Conservation (phyloP, 2,113 vertebrate species). For the Myxocyprinus asiaticus region DNA sequence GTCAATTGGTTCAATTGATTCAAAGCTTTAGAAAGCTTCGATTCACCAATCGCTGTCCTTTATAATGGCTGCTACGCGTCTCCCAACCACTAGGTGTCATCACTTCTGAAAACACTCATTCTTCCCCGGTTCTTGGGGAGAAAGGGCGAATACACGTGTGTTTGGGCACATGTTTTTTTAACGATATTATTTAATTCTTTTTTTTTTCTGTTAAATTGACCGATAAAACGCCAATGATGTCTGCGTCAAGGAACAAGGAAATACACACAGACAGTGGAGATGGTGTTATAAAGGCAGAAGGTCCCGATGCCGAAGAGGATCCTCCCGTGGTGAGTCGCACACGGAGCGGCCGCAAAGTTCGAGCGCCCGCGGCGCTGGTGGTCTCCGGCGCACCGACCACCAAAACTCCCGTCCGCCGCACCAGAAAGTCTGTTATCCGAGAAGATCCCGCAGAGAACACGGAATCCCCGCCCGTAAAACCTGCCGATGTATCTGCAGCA, state of each 20-base stretch:
- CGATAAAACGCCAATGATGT: neutral
- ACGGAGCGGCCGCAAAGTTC: conserved; percentile 71
- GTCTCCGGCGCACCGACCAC: conserved; percentile 35
- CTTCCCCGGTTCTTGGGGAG: neutral
- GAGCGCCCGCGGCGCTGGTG: conserved; percentile 53
- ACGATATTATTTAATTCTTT: neutral
- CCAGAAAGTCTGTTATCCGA: conserved; percentile 64
- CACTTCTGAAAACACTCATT: neutral
- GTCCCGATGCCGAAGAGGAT: too few relatives aligned
- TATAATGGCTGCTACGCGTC: neutral
- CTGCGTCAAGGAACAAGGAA: neutral
- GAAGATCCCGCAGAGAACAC: conserved; percentile 48
- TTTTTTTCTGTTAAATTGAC: neutral
- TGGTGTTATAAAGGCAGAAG: too few relatives aligned
- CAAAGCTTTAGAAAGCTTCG: too few relatives aligned
- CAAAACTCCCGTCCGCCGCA: conserved; percentile 64
- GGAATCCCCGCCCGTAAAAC: neutral
- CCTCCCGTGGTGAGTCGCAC: conserved; percentile 63
- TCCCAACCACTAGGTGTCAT: neutral
- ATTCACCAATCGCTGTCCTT: too few relatives aligned
- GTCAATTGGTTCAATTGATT: too few relatives aligned
- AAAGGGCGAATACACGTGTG: conserved; percentile 7
- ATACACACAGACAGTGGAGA: neutral
- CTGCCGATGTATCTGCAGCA: neutral
- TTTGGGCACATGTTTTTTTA: neutral